Percentiles rank a stretch among this genome's conserved stretches.
These are phyloP conservation scores for Drosophila pectinifera DNA, from an alignment of 1,140 invertebrate genomes.

Conservation along the genomic window DNA sequence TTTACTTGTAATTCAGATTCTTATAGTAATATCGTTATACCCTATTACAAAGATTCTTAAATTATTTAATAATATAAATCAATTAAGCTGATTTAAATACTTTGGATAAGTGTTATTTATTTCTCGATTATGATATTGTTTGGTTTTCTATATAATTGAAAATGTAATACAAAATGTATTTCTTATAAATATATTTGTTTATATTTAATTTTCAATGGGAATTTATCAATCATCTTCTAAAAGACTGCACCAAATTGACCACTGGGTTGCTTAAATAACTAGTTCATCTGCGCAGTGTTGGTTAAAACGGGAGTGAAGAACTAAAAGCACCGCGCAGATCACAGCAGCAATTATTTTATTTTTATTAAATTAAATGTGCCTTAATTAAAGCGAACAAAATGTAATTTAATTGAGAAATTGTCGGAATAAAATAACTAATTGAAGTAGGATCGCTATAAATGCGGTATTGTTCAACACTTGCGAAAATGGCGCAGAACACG, in stretches of 20 bases:
- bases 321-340: neutral
- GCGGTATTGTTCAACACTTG: slow-evolving; percentile 35
- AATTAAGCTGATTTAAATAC: too few species aligned
- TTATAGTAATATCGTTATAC: too few species aligned
- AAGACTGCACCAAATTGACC: neutral
- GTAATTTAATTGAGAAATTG: neutral
- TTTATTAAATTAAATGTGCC: slow-evolving; percentile 26
- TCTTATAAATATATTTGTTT: too few species aligned
- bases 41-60: too few species aligned
- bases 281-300: slow-evolving; percentile 30
- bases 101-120: too few species aligned
- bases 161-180: too few species aligned
- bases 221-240: neutral
- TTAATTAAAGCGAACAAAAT: slow-evolving; percentile 6
- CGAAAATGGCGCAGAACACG: slow-evolving; percentile 26
- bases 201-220: neutral
- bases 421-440: neutral
- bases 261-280: slow-evolving; percentile 21
- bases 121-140: too few species aligned
- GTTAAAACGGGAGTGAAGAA: neutral
- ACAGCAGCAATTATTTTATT: slow-evolving; percentile 7
- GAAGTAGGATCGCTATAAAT: neutral
- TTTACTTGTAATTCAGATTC: too few species aligned
- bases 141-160: too few species aligned
- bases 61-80: too few species aligned